phyloP scores from a whole-genome alignment of 2,888 invertebrate genomes.

The Gryllus longicercus region DNA sequence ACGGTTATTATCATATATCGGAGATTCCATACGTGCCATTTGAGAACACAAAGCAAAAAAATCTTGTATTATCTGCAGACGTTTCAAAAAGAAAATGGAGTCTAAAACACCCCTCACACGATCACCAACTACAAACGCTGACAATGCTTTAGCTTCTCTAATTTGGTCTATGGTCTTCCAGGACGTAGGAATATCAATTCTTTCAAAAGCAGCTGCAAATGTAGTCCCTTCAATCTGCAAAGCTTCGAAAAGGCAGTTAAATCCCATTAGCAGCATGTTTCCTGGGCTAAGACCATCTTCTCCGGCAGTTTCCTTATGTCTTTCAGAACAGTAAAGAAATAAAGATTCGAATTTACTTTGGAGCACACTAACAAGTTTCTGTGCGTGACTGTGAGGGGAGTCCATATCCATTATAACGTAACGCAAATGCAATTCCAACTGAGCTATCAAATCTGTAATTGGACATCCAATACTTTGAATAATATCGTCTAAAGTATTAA shows the following conservation, averaged over 20 bases:
- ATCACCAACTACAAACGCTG: slow-evolving; percentile 40
- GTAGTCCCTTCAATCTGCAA: slow-evolving; percentile 63
- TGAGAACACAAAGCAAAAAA: slow-evolving; percentile 67
- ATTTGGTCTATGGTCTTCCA: slow-evolving; percentile 84
- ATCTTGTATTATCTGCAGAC: slow-evolving; percentile 70
- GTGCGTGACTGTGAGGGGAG: slow-evolving; percentile 63
- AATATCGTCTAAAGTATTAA: slow-evolving; percentile 65
- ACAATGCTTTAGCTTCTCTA: slow-evolving; percentile 72
- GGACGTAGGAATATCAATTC: slow-evolving; percentile 62
- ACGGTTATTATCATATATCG: slow-evolving; percentile 59
- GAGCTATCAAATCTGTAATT: slow-evolving; percentile 63
- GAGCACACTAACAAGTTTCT: slow-evolving; percentile 58
- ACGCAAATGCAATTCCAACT: slow-evolving; percentile 70
- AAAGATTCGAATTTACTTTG: slow-evolving; percentile 62
- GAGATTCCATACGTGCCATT: slow-evolving; percentile 50
- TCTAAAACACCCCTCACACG: slow-evolving; percentile 52
- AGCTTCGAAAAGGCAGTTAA: slow-evolving; percentile 79
- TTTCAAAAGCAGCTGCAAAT: slow-evolving; percentile 56
- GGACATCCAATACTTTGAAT: slow-evolving; percentile 62
- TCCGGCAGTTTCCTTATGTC: slow-evolving; percentile 42
- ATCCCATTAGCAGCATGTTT: slow-evolving; percentile 82
- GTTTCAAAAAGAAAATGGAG: slow-evolving; percentile 72
- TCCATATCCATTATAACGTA: slow-evolving; percentile 79
- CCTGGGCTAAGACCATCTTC: slow-evolving; percentile 59
- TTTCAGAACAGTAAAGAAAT: slow-evolving; percentile 46